Evolutionary conservation across 2,113 vertebrate genomes (phyloP).

Genomic region (Gambusia holbrooki): DNA sequence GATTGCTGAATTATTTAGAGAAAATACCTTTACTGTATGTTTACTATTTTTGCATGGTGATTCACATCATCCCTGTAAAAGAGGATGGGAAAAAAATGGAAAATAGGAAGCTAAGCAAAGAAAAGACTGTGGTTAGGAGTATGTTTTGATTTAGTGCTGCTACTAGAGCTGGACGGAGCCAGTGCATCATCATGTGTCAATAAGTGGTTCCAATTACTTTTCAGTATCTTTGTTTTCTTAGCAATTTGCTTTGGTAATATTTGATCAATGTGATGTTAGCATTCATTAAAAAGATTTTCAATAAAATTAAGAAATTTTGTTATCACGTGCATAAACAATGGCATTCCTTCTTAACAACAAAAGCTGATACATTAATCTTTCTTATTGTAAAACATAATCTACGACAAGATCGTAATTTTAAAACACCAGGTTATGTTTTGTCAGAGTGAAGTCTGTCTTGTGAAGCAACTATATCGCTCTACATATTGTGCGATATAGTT

Average conservation of each 20-base stretch:
- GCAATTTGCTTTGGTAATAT: neutral
- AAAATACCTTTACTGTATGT: conserved; percentile 68
- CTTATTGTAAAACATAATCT: too few species aligned
- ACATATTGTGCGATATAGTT: neutral
- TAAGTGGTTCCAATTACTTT: neutral
- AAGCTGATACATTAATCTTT: too few species aligned
- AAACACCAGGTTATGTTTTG: too few species aligned
- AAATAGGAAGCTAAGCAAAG: conserved; percentile 16
- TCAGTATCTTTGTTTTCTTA: neutral
- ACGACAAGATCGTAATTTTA: too few species aligned
- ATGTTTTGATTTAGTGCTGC: neutral
- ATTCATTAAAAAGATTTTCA: neutral
- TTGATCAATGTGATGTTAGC: neutral
- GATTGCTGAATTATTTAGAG: conserved; percentile 72
- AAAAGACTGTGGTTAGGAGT: conserved; percentile 1
- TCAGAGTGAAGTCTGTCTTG: too few species aligned
- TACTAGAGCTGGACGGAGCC: neutral
- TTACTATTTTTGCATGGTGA: conserved; percentile 60
- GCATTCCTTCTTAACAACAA: neutral
- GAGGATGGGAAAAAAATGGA: conserved; percentile 21
- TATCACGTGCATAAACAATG: neutral
- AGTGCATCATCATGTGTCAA: neutral
- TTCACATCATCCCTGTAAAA: conserved; percentile 51
- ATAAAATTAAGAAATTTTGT: neutral
- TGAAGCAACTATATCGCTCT: too few species aligned